phyloP scores from a whole-genome alignment of 2,797 vertebrate genomes.

The Channallabes apus region DNA sequence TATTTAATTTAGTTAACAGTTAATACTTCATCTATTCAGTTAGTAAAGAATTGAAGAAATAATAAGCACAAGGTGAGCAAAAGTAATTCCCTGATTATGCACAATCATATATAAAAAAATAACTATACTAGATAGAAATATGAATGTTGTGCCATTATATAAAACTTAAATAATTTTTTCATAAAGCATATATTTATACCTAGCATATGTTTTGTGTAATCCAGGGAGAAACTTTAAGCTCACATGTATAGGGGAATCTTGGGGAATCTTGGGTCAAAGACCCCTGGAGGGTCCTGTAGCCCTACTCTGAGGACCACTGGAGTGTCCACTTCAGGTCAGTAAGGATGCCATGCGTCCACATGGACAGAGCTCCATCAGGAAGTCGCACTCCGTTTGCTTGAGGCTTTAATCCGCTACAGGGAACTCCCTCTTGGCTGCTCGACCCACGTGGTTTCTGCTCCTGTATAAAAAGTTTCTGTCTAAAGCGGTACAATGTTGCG shows the following conservation, averaged over 20 bases:
- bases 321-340: slow-evolving; percentile 1
- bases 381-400: slow-evolving; percentile 46
- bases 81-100: too few relatives aligned
- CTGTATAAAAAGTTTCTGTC: slow-evolving; percentile 77
- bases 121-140: too few relatives aligned
- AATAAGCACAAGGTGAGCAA: too few relatives aligned
- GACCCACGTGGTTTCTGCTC: slow-evolving; percentile 71
- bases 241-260: background rate
- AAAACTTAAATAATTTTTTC: too few relatives aligned
- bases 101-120: too few relatives aligned
- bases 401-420: slow-evolving; percentile 45
- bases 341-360: slow-evolving; percentile 19
- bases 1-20: background rate
- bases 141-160: too few relatives aligned
- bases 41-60: background rate
- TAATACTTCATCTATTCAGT: background rate
- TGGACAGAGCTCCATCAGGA: slow-evolving; percentile 19
- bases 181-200: too few relatives aligned
- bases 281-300: background rate
- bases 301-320: background rate
- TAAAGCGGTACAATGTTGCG: slow-evolving; percentile 70
- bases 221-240: too few relatives aligned
- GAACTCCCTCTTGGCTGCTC: slow-evolving; percentile 62
- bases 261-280: background rate
- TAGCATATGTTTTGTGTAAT: too few relatives aligned